Evolutionary conservation across 1,140 invertebrate genomes (phyloP), one percentile per base, ranked within the genome.

Genomic region (Cyclargus thomasi): DNA sequence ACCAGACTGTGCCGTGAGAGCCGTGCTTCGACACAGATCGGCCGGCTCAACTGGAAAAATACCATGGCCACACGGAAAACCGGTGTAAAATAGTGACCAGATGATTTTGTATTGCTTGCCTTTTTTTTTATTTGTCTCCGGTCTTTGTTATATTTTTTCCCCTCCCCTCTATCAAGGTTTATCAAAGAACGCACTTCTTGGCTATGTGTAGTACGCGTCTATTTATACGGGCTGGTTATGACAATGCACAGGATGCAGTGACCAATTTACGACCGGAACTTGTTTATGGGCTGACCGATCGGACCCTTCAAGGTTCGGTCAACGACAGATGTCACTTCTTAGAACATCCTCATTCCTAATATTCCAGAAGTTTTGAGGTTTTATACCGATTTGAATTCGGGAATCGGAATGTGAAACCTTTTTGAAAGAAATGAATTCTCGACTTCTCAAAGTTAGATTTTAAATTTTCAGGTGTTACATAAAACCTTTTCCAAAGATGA

Each of bases 181-280:
- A 17, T 29, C n/a, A 36, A n/a, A 36, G 23, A 36, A 47, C 29
- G 14, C 22, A 47, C 10, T 47, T 47, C 39, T 16, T 47, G 11
- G 3, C 8, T 47, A 14, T 47, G 1, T 14, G 1, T 47, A 47
- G 11, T 14, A 2, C 8, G 39, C 57, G 67, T 73, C 71, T 75
- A 78, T 76, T 75, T 74, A 65, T 73, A 67, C 65, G 67, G 55
- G 17, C 10, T 59, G 21, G 68, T 79, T 75, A 77, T 79, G 77
- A 79, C 77, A 79, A 79, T 79, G 73, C 76, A 70, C 76, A 73
- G 76, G 75, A 77, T 76, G 75, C 68, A 67, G 72, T 76, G 74
- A 76, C 75, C 75, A 77, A 76, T 79, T 79, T 79, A 79, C 73
- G 75, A 74, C 75, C 75, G 75, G 78, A 79, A 77, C 77, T 62